Percentiles rank a stretch among this genome's conserved stretches.
Evolutionary conservation across 35 echinoderm and acorn worm species (phyloP).

Genomic region (Anneissia japonica): DNA sequence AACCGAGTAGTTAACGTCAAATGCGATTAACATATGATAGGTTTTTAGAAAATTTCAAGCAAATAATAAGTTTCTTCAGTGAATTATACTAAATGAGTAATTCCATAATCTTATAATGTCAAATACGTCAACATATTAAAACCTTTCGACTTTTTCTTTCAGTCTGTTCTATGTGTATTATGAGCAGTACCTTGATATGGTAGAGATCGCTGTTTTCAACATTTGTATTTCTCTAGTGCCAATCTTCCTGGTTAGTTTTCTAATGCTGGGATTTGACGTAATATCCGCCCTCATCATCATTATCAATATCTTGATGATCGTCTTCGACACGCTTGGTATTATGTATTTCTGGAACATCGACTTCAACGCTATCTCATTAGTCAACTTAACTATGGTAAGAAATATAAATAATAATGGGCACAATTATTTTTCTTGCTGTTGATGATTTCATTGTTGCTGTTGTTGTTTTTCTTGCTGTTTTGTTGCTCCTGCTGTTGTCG

Average conservation of each 20-base stretch:
- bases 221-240: conserved; percentile 66
- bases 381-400: conserved; percentile 97
- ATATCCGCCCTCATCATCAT: conserved; percentile 77
- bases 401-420: no score
- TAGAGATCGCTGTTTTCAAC: conserved; percentile 64
- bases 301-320: conserved; percentile 74
- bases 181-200: conserved; percentile 89
- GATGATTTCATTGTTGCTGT: no score
- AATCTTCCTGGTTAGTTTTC: conserved; percentile 82
- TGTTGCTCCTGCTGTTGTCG: no score
- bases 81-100: background rate
- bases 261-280: conserved; percentile 81
- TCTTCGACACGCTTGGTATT: conserved; percentile 71
- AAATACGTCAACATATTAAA: background rate
- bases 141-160: background rate
- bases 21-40: background rate
- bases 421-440: no score
- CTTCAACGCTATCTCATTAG: conserved; percentile 89
- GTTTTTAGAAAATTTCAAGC: background rate
- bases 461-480: no score
- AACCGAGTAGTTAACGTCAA: background rate
- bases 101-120: background rate
- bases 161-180: conserved; percentile 96
- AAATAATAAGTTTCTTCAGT: background rate
- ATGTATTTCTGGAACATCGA: conserved; percentile 99